phyloP scores from a whole-genome alignment of 2,888 invertebrate species.

The Drosophila sordidula region DNA sequence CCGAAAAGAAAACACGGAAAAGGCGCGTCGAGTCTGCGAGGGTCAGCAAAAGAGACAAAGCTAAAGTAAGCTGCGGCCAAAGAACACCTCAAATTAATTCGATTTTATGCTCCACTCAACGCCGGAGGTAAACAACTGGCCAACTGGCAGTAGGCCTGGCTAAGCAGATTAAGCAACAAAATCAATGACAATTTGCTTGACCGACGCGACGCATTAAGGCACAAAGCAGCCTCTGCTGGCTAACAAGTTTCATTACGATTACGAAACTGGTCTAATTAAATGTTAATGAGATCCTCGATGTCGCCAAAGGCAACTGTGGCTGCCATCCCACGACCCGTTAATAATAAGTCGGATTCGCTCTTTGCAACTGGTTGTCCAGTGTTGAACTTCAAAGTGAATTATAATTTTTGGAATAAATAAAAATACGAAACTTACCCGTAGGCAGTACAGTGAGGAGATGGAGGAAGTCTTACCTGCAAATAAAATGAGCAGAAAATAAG shows the following conservation, averaged over 20 bases:
- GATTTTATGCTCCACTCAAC: constrained; percentile 72
- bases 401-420: constrained; percentile 6
- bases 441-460: background rate
- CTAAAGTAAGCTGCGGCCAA: constrained; percentile 19
- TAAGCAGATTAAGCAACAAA: constrained; percentile 72
- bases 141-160: constrained; percentile 34
- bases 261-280: constrained; percentile 71
- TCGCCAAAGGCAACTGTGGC: constrained; percentile 10
- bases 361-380: constrained; percentile 12
- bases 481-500: constrained; percentile 36
- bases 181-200: constrained; percentile 71
- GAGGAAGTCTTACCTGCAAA: constrained; percentile 52
- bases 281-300: constrained; percentile 62
- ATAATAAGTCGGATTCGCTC: no score
- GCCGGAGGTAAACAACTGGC: constrained; percentile 42
- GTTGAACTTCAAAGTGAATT: constrained; percentile 11
- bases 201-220: constrained; percentile 41
- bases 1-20: constrained; percentile 49
- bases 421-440: background rate
- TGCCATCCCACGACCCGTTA: constrained; percentile 15
- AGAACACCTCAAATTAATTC: constrained; percentile 73
- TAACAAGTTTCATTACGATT: constrained; percentile 66
- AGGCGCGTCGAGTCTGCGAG: constrained; percentile 46
- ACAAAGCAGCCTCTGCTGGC: constrained; percentile 32
- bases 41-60: constrained; percentile 15